Base-by-base conservation (phyloP, 2,113 vertebrate species). In the Felis chaus region DNA sequence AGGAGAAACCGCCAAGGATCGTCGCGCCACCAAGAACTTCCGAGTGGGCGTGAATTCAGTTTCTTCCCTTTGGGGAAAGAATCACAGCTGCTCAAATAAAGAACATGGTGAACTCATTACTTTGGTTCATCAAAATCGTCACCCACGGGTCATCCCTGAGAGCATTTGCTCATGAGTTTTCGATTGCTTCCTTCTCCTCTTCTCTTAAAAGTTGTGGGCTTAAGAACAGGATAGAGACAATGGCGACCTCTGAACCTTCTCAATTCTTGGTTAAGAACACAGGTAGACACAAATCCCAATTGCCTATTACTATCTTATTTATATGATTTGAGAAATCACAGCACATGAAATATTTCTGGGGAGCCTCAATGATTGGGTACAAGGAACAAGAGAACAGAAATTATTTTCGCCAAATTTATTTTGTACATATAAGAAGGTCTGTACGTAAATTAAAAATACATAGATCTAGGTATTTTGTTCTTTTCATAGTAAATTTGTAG, bases 391-490 rank as follows among this genome's bases (percentile, higher is more conserved):
- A 97, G 97, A 41, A 21, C 94, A 90, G 85, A 71, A 94, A 80
- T 85, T 95, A 91, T 39, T 97, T 81, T 1, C 12, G 2, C 95
- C 89, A 95, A 81, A 81, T 16, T 33, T 45, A 10, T 39, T 86
- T 97, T 97, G 95, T 97, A 95, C 96, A 83, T 84, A 1, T 5
- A 84, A 92, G 61, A 80, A 66, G 80, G 92, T 92, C 19, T 97
- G 92, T 93, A 91, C 27, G 50, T 82, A 29, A 31, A 7, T 93
- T 69, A 90, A 50, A 73, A 94, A 95, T 94, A 95, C 36, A 36
- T 97, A 96, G 98, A 55, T 94, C 84, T 98, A 98, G 97, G 89
- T 98, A 94, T 98, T 97, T 94, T 95, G 92, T 98, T 98, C 97
- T 98, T 98, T 98, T 95, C 80, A 0, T 97, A 97, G 95, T 41